Conservation (phyloP, 2,113 vertebrate genomes). For the Menidia beryllina region DNA sequence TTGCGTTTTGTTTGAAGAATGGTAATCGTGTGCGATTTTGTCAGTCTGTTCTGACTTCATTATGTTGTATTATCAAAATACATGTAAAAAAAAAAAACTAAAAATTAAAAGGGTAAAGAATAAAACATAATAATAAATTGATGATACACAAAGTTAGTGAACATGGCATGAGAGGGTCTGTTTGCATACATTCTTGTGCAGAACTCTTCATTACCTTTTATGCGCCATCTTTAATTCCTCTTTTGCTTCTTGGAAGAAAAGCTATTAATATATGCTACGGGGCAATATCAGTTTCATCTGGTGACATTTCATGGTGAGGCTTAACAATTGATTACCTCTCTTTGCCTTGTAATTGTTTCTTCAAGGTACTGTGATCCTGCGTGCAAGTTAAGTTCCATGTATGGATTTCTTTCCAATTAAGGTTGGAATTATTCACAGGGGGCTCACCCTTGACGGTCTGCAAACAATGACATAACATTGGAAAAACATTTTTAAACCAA, state of each 20-base stretch:
- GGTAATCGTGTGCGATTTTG: slow-evolving; percentile 8
- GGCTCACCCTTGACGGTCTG: slow-evolving; percentile 71
- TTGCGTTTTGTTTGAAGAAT: slow-evolving; percentile 22
- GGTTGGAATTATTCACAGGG: slow-evolving; percentile 78
- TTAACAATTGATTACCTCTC: slow-evolving; percentile 73
- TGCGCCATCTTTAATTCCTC: slow-evolving; percentile 21
- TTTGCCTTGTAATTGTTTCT: slow-evolving; percentile 79
- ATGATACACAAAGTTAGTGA: neutral
- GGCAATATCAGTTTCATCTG: slow-evolving; percentile 65
- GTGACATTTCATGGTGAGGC: slow-evolving; percentile 72
- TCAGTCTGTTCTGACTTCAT: slow-evolving; percentile 7
- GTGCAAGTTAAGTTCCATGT: slow-evolving; percentile 69
- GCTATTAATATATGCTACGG: slow-evolving; percentile 52
- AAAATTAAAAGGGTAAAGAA: slow-evolving; percentile 17
- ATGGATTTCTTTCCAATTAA: slow-evolving; percentile 82
- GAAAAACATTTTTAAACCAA: slow-evolving; percentile 81
- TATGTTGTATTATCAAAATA: slow-evolving; percentile 23
- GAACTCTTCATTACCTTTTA: slow-evolving; percentile 2
- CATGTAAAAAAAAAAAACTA: neutral
- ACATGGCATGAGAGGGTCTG: neutral
- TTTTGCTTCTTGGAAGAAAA: slow-evolving; percentile 41
- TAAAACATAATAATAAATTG: slow-evolving; percentile 5
- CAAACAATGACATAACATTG: slow-evolving; percentile 83
- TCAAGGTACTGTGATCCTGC: slow-evolving; percentile 66
- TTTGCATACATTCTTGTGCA: slow-evolving; percentile 1